These are phyloP conservation scores for Dascyllus trimaculatus DNA, from an alignment of 2,113 vertebrate genomes.

Conservation along the genomic window DNA sequence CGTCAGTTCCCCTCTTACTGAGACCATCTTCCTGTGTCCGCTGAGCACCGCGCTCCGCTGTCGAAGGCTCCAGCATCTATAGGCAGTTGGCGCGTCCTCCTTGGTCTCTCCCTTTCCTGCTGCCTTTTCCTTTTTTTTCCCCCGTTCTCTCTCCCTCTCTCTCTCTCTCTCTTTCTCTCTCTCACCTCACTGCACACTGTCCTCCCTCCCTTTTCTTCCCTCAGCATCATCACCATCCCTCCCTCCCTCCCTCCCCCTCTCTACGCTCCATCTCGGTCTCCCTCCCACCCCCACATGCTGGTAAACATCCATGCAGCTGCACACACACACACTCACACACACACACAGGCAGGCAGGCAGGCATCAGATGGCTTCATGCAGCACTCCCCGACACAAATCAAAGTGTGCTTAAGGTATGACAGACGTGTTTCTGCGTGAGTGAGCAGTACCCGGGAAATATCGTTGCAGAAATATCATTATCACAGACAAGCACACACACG, in stretches of 20 bases:
- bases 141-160: slow-evolving; percentile 21
- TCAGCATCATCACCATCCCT: slow-evolving; percentile 65
- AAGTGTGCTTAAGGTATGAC: slow-evolving; percentile 61
- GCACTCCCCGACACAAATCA: slow-evolving; percentile 47
- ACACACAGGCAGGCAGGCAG: slow-evolving; percentile 1
- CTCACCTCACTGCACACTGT: slow-evolving; percentile 63
- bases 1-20: slow-evolving; percentile 92
- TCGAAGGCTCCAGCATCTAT: slow-evolving; percentile 85
- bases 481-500: slow-evolving; percentile 7
- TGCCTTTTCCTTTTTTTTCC: slow-evolving; percentile 72
- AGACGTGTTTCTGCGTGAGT: slow-evolving; percentile 27
- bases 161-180: slow-evolving; percentile 30
- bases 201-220: slow-evolving; percentile 70
- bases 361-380: slow-evolving; percentile 19
- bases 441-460: slow-evolving; percentile 54
- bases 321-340: slow-evolving; percentile 24
- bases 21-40: slow-evolving; percentile 88
- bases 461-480: slow-evolving; percentile 33
- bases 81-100: slow-evolving; percentile 78
- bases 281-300: slow-evolving; percentile 54
- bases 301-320: slow-evolving; percentile 66
- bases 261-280: slow-evolving; percentile 44
- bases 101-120: slow-evolving; percentile 66
- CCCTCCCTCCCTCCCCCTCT: slow-evolving; percentile 13
- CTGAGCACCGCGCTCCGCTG: slow-evolving; percentile 85